A percentile compares a stretch with the other conserved stretches of the same genome.
Evolutionary conservation across 2,113 vertebrate genomes (phyloP).

Genomic region (Malaclemys terrapin): DNA sequence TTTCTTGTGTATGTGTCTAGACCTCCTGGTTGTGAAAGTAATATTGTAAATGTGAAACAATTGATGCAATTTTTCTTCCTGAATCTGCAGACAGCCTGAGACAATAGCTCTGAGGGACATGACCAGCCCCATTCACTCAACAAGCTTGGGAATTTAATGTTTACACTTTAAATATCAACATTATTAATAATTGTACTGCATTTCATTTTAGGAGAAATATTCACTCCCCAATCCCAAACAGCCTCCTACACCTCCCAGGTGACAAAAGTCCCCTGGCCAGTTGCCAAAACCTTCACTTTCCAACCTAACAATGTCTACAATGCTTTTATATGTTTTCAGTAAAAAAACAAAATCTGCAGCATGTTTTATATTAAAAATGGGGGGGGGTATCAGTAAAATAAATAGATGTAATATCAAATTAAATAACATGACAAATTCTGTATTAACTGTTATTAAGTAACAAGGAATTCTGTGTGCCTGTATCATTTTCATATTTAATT

Average conservation of each 20-base stretch:
- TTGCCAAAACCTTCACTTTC: constrained; percentile 31
- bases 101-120: background rate
- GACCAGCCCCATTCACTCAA: background rate
- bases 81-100: background rate
- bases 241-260: background rate
- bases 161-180: background rate
- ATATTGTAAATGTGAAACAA: background rate
- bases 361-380: background rate
- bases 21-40: background rate
- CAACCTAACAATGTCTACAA: constrained; percentile 10
- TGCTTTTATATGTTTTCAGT: background rate
- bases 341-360: background rate
- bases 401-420: background rate
- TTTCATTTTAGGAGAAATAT: constrained; percentile 5
- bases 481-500: constrained; percentile 63
- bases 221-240: background rate
- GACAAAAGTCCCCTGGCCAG: background rate
- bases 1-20: background rate
- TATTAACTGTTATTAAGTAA: constrained; percentile 28
- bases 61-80: background rate
- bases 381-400: background rate
- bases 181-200: background rate
- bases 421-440: background rate
- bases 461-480: constrained; percentile 24
- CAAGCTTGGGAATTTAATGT: background rate